A percentile compares a stretch with the other conserved stretches of the same genome.
These are phyloP conservation scores for Apis laboriosa DNA, from an alignment of 1,140 invertebrate genomes.

Conservation along the genomic window DNA sequence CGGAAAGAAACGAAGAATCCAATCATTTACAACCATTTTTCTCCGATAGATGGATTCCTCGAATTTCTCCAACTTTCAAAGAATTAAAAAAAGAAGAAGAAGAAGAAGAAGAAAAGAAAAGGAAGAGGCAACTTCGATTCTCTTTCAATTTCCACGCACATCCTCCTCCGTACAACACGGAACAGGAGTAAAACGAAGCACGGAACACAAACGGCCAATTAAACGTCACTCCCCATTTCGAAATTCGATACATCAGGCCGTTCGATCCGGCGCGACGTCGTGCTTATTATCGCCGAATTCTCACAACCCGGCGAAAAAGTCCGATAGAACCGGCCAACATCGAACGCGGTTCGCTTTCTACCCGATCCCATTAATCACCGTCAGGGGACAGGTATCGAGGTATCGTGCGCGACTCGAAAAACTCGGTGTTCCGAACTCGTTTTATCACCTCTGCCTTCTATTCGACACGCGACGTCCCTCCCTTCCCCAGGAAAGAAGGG, in stretches of 20 bases:
- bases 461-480: neutral
- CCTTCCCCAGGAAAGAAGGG: too few species aligned
- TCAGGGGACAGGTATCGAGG: neutral
- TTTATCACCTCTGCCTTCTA: slow-evolving; percentile 13
- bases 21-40: too few species aligned
- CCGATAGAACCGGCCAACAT: slow-evolving; percentile 4
- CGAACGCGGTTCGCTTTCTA: neutral
- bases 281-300: slow-evolving; percentile 19
- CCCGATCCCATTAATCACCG: slow-evolving; percentile 26
- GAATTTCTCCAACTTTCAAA: too few species aligned
- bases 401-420: neutral
- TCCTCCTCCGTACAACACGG: too few species aligned
- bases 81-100: too few species aligned
- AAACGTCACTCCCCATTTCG: slow-evolving; percentile 1
- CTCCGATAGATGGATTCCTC: too few species aligned
- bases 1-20: too few species aligned
- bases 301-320: slow-evolving; percentile 7
- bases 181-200: too few species aligned
- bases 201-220: neutral
- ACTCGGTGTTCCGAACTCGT: neutral
- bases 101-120: too few species aligned
- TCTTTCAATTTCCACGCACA: neutral
- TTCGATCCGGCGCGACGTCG: too few species aligned
- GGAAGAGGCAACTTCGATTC: too few species aligned
- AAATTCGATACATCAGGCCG: neutral